A percentile compares a stretch with the other conserved stretches of the same genome.
Evolutionary conservation across 2,797 vertebrate species (phyloP).

Genomic region (Sylvia borin): DNA sequence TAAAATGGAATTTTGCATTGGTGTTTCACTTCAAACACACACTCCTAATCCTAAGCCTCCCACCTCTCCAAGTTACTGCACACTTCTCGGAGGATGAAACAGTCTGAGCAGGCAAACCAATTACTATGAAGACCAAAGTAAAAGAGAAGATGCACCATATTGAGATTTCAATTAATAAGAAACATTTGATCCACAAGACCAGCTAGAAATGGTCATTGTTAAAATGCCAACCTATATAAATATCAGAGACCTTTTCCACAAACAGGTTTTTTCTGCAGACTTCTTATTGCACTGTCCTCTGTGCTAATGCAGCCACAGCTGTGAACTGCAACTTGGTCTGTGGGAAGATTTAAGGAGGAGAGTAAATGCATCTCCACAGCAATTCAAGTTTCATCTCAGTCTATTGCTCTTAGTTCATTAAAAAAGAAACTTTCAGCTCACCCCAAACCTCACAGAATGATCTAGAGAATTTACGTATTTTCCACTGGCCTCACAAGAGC

Average conservation of each 20-base stretch:
- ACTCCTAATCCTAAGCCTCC: background rate
- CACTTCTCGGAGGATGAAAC: background rate
- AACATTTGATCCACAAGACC: background rate
- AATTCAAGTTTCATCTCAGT: background rate
- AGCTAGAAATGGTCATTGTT: background rate
- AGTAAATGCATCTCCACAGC: background rate
- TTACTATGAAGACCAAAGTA: background rate
- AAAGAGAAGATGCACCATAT: background rate
- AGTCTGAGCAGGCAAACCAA: background rate
- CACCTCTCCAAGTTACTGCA: background rate
- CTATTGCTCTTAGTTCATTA: background rate
- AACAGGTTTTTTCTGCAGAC: background rate
- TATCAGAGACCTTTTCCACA: background rate
- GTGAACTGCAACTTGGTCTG: background rate
- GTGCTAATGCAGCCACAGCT: background rate
- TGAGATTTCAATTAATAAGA: background rate
- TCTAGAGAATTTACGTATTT: background rate
- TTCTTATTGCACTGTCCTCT: background rate
- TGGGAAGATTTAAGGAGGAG: background rate
- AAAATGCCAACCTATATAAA: background rate
- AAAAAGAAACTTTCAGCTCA: background rate
- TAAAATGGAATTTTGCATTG: background rate
- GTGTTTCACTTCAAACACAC: background rate
- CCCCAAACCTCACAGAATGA: background rate
- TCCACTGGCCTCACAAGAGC: background rate